A percentile compares a stretch with the other conserved stretches of the same genome.
phyloP scores from a whole-genome alignment of 2,113 vertebrate genomes.

The Podilymbus podiceps region DNA sequence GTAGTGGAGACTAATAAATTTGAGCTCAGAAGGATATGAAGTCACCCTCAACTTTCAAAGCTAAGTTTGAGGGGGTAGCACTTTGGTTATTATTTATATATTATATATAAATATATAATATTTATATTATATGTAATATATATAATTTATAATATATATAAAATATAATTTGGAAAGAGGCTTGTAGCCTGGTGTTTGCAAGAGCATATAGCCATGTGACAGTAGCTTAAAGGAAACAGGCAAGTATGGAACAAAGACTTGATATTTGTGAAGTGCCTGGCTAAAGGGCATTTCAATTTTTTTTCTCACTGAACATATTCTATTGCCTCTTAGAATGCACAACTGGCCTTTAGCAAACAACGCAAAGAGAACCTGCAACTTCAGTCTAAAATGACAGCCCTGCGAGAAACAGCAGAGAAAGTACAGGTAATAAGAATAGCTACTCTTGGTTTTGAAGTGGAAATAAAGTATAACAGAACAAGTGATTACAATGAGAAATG shows the following conservation, averaged over 20 bases:
- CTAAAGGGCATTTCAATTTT: neutral
- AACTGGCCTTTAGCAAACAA: constrained; percentile 63
- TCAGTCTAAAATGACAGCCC: constrained; percentile 43
- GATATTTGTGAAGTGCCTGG: neutral
- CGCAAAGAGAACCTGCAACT: constrained; percentile 67
- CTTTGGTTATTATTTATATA: neutral
- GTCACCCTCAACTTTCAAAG: neutral
- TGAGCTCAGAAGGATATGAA: neutral
- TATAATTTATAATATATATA: too few species aligned
- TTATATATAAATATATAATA: too few species aligned
- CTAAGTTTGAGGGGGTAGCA: neutral
- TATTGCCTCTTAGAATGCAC: constrained; percentile 45
- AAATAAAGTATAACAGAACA: neutral
- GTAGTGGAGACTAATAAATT: neutral
- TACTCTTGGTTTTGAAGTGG: neutral
- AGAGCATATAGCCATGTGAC: neutral
- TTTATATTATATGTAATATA: too few species aligned
- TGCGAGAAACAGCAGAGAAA: constrained; percentile 68
- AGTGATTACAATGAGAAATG: neutral
- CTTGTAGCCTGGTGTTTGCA: neutral
- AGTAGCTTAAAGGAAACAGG: neutral
- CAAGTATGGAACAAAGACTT: neutral
- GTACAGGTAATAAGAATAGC: constrained; percentile 58
- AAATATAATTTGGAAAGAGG: neutral
- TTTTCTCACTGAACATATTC: neutral